A percentile compares a stretch with the other conserved stretches of the same genome.
Evolutionary conservation across 2,797 vertebrate species (phyloP).

Genomic region (Bradypus variegatus): DNA sequence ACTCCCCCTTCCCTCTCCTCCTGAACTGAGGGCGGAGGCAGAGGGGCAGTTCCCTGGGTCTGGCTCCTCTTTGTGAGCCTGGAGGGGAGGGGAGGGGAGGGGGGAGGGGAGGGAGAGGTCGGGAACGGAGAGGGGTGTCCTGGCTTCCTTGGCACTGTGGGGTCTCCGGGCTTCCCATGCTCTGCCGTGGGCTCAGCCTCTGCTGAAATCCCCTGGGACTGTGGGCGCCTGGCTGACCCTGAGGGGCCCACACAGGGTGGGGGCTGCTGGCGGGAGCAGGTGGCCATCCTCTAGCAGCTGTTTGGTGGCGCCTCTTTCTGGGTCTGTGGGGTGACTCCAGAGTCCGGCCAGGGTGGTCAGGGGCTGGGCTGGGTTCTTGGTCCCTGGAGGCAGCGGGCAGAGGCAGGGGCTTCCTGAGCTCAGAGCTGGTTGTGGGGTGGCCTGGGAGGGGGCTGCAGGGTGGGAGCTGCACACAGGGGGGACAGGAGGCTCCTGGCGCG

Average conservation of each 20-base stretch:
- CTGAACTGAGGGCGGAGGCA: too few species aligned
- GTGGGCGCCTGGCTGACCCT: too few species aligned
- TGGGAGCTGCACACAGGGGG: too few species aligned
- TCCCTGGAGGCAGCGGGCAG: fast-evolving
- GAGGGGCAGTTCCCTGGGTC: too few species aligned
- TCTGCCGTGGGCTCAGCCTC: background rate
- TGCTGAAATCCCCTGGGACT: background rate
- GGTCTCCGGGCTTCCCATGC: too few species aligned
- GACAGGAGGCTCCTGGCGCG: background rate
- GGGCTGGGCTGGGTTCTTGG: background rate
- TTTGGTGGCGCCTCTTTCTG: background rate
- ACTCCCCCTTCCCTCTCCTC: background rate
- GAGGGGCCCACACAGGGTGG: too few species aligned
- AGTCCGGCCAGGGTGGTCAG: background rate
- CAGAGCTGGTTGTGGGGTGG: too few species aligned
- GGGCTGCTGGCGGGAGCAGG: background rate
- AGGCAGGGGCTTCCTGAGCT: background rate
- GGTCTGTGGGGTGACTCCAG: background rate
- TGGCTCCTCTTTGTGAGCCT: background rate
- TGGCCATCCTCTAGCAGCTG: background rate
- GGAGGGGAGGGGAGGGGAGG: background rate
- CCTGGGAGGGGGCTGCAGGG: too few species aligned
- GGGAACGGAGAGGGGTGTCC: too few species aligned
- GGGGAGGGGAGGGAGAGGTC: too few species aligned
- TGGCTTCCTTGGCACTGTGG: background rate